Evolutionary conservation across 2,888 invertebrate species (phyloP), one percentile per base, ranked within the genome.

Genomic region (Lissonota sp.): DNA sequence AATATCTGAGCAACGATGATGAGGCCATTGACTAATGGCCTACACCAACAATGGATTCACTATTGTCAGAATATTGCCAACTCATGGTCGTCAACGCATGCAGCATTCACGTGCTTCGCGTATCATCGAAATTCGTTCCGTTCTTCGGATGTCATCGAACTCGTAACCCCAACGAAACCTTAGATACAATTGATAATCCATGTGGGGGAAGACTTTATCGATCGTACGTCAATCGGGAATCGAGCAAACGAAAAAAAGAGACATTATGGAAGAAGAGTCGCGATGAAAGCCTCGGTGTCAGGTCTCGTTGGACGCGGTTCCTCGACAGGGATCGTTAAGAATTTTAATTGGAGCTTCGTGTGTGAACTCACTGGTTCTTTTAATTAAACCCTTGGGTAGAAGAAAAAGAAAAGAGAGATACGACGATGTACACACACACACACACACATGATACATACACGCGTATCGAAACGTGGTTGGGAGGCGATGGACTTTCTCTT

Each of bases 331-430:
- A 76, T 76, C 72, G 57, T 76, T 63, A 69, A 76, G 63, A 80
- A 80, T 76, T 76, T 66, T 69, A 72, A 80, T 80, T 67, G 53
- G 67, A 76, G 26, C 67, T 14, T 39, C 26, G 63, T 51, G 62
- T 58, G 26, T 26, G 26, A 26, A 49, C 63, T 53, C 53, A 40
- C 40, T 66, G 60, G 51, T 1, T 64, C 46, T 71, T 71, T 80
- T 76, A 80, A 80, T 76, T 72, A 72, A 60, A 76, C 44, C 26
- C 51, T 55, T 10, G 39, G 62, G 44, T 51, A 46, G 60, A 66
- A 53, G 58, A 66, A 44, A 42, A 12, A 26, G 26, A 57, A 67
- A 53, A 64, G 6, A 46, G 37, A 14, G 49, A 49, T 64, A 51
- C 37, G 39, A 16, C 26, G 10, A 58, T 14, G 8, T 57, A 64